phyloP scores from a whole-genome alignment of 2,797 vertebrate genomes.

The Microhierax caerulescens region DNA sequence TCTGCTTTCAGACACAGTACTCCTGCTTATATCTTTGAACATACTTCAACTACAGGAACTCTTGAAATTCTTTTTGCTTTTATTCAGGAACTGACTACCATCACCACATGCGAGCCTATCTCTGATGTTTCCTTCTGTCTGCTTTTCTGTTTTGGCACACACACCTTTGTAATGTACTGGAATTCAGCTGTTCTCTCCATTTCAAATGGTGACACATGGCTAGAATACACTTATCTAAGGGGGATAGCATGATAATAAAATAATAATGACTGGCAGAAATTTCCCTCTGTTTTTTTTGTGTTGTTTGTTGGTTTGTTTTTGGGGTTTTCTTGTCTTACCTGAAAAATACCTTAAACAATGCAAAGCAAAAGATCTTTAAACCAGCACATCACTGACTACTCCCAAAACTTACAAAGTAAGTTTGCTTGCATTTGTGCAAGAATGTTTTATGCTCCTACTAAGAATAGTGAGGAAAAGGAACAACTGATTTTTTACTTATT shows the following conservation, averaged over 20 bases:
- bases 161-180: fast-evolving
- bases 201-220: neutral
- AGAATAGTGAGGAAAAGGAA: neutral
- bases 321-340: neutral
- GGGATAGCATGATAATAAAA: neutral
- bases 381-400: too few species aligned
- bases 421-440: neutral
- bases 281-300: neutral
- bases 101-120: neutral
- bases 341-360: neutral
- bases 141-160: fast-evolving
- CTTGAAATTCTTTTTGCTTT: neutral
- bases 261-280: neutral
- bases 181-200: neutral
- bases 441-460: neutral
- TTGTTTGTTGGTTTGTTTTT: too few species aligned
- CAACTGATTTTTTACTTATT: neutral
- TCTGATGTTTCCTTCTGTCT: neutral
- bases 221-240: neutral
- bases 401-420: neutral
- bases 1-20: neutral
- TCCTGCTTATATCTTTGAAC: neutral
- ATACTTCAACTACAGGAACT: neutral
- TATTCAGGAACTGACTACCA: too few species aligned
- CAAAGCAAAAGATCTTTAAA: neutral